Evolutionary conservation across 2,888 invertebrate species (phyloP).

Genomic region (Ormyrus nitidulus): DNA sequence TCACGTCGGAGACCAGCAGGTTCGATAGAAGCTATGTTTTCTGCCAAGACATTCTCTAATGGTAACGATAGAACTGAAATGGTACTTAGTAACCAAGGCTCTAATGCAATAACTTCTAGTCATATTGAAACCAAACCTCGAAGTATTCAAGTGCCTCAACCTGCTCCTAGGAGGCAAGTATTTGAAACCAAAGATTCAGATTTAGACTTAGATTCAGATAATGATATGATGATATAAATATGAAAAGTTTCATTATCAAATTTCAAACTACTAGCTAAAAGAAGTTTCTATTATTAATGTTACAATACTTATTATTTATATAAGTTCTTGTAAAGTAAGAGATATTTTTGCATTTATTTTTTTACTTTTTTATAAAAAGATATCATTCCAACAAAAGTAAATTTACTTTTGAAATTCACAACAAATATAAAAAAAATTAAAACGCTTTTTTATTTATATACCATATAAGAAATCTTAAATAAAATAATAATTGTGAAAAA

Average conservation of each 20-base stretch:
- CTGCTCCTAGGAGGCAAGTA: conserved; percentile 62
- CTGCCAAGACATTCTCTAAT: conserved; percentile 55
- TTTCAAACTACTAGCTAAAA: no score
- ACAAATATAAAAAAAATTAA: conserved; percentile 5
- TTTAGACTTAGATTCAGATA: conserved; percentile 69
- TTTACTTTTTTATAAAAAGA: background rate
- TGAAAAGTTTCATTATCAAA: no score
- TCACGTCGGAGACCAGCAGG: conserved; percentile 69
- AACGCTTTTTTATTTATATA: background rate
- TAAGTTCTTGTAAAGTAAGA: background rate
- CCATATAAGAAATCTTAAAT: background rate
- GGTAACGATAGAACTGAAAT: conserved; percentile 36
- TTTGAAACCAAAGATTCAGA: conserved; percentile 64
- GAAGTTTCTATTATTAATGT: no score
- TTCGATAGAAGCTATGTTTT: conserved; percentile 71
- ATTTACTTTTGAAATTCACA: background rate
- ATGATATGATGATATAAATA: conserved; percentile 39
- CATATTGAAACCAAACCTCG: conserved; percentile 30
- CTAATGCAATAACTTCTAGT: conserved; percentile 52
- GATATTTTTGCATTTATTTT: background rate
- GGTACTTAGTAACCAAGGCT: conserved; percentile 37
- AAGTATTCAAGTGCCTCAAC: conserved; percentile 59
- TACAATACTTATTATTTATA: background rate
- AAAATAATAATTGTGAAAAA: background rate
- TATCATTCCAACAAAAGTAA: no score